These are phyloP conservation scores for Capra hircus DNA, from an alignment of 2,113 vertebrate genomes.

Conservation along the genomic window DNA sequence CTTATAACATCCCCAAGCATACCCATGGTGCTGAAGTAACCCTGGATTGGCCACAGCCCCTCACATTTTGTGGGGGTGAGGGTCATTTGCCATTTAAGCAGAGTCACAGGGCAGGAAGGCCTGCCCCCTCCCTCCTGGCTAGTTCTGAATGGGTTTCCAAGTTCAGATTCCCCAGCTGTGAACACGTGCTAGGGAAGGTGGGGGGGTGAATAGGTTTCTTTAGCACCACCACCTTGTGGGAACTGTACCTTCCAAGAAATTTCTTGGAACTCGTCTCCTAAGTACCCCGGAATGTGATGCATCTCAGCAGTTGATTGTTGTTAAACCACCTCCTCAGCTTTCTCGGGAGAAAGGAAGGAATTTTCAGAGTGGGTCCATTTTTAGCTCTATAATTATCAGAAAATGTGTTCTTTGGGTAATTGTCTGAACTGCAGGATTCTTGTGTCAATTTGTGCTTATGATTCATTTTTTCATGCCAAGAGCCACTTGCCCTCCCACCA, in stretches of 20 bases:
- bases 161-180: not conserved
- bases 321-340: conserved; percentile 57
- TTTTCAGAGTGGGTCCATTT: conserved; percentile 32
- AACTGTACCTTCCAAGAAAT: conserved; percentile 60
- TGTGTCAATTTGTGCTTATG: not conserved
- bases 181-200: rapidly evolving
- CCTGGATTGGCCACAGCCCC: not conserved
- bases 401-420: conserved; percentile 35
- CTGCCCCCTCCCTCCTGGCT: not conserved
- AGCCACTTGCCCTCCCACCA: not conserved
- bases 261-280: conserved; percentile 14
- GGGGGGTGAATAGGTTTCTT: not conserved
- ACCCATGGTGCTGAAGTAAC: too few species aligned
- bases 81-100: not conserved
- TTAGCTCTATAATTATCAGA: conserved; percentile 57
- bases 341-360: conserved; percentile 18
- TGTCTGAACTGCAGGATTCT: conserved; percentile 44
- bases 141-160: not conserved
- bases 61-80: not conserved
- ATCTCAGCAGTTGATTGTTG: not conserved
- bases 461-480: not conserved
- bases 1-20: not conserved
- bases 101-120: not conserved
- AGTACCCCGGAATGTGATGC: not conserved
- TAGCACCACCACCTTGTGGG: conserved; percentile 11